A percentile compares a stretch with the other conserved stretches of the same genome.
Conservation (phyloP, 2,113 vertebrate species). For the Megalops atlanticus region DNA sequence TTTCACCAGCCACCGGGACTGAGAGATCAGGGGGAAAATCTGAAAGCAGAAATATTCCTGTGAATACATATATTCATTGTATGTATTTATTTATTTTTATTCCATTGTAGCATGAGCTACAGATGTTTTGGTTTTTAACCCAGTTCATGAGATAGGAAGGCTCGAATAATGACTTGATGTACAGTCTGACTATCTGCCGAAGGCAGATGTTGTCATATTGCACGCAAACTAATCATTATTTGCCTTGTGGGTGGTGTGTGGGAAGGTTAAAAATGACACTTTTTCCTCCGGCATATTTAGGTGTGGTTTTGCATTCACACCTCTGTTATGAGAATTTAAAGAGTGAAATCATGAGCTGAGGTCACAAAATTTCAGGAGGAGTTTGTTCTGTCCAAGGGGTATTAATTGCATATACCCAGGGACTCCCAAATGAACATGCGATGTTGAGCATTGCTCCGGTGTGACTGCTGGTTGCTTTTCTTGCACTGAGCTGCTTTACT, state of each 20-base stretch:
- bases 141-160: not conserved
- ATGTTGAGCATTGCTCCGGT: not conserved
- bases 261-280: not conserved
- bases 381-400: not conserved
- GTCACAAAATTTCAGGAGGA: not conserved
- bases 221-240: not conserved
- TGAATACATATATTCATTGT: not conserved
- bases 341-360: not conserved
- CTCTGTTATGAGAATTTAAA: not conserved
- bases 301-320: not conserved
- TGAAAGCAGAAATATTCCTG: constrained; percentile 40
- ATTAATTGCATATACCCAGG: not conserved
- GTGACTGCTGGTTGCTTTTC: not conserved
- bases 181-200: not conserved
- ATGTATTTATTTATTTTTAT: no score
- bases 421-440: not conserved
- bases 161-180: not conserved
- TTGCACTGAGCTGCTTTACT: not conserved
- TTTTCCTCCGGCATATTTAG: not conserved
- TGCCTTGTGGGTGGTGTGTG: not conserved
- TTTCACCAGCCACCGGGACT: constrained; percentile 89
- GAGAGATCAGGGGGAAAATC: constrained; percentile 90
- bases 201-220: not conserved
- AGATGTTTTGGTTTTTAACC: not conserved
- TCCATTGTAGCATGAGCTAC: no score